Evolutionary conservation across 2,797 vertebrate genomes (phyloP).

Genomic region (Todus mexicanus): DNA sequence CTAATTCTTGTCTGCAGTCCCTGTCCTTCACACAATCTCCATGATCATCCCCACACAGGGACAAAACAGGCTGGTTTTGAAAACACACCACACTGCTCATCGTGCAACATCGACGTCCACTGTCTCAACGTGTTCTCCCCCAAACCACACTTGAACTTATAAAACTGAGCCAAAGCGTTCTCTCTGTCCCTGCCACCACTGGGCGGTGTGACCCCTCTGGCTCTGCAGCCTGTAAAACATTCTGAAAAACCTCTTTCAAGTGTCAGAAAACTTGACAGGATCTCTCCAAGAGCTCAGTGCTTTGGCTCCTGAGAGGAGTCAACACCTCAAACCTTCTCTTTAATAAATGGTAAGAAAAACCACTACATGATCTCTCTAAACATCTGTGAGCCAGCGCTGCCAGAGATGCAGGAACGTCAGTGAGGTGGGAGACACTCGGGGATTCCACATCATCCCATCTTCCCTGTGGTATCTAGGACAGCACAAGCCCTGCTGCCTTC

Average conservation of each 20-base stretch:
- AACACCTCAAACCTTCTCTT: background rate
- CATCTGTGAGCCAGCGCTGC: background rate
- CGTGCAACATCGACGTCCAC: background rate
- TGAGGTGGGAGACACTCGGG: background rate
- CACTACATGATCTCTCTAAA: background rate
- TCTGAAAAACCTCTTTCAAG: background rate
- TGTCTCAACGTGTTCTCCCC: background rate
- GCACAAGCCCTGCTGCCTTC: background rate
- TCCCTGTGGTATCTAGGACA: background rate
- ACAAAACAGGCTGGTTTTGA: background rate
- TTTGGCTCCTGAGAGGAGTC: background rate
- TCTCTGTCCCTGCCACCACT: background rate
- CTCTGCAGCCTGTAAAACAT: background rate
- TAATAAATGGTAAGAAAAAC: background rate
- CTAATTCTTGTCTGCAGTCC: background rate
- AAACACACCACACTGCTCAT: background rate
- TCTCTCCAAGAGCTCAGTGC: background rate
- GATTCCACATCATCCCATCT: background rate
- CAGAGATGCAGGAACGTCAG: background rate
- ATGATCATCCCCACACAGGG: background rate
- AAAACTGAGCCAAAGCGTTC: background rate
- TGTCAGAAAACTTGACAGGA: background rate
- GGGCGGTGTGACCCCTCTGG: background rate
- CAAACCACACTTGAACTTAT: background rate
- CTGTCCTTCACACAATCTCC: background rate